These are phyloP conservation scores for Columba livia DNA, from an alignment of 2,113 vertebrate genomes.

Conservation along the genomic window DNA sequence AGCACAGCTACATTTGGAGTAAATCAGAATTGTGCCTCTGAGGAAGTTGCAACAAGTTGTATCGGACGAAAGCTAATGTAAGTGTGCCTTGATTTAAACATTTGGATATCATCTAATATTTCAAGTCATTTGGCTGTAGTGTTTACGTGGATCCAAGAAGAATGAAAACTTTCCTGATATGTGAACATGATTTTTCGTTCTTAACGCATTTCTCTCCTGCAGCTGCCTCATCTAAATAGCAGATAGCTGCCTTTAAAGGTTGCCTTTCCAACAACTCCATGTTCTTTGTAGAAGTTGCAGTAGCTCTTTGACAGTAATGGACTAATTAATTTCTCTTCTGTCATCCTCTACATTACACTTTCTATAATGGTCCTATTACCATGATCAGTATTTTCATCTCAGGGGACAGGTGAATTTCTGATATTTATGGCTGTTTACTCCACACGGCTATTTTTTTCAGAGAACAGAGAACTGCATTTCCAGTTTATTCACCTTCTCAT, in stretches of 20 bases:
- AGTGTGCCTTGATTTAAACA: not conserved
- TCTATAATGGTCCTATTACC: not conserved
- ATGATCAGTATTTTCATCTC: conserved; percentile 39
- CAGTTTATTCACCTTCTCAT: conserved; percentile 54
- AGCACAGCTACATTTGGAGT: not conserved
- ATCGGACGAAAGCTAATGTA: not conserved
- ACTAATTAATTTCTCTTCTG: conserved; percentile 27
- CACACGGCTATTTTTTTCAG: conserved; percentile 14
- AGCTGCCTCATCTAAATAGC: not conserved
- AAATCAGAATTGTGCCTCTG: not conserved
- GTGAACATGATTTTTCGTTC: not conserved
- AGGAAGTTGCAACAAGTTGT: not conserved
- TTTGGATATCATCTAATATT: not conserved
- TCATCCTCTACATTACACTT: not conserved
- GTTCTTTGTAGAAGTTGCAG: not conserved
- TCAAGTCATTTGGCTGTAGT: not conserved
- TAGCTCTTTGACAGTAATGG: not conserved
- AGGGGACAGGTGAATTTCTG: conserved; percentile 16
- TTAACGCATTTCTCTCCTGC: not conserved
- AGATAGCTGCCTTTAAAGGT: not conserved
- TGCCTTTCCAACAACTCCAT: not conserved
- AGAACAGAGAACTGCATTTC: conserved; percentile 5
- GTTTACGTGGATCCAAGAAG: not conserved
- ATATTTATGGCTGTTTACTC: conserved; percentile 44
- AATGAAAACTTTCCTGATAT: not conserved